phyloP scores from a whole-genome alignment of 2,888 invertebrate genomes.

The Apocheima hispidaria region DNA sequence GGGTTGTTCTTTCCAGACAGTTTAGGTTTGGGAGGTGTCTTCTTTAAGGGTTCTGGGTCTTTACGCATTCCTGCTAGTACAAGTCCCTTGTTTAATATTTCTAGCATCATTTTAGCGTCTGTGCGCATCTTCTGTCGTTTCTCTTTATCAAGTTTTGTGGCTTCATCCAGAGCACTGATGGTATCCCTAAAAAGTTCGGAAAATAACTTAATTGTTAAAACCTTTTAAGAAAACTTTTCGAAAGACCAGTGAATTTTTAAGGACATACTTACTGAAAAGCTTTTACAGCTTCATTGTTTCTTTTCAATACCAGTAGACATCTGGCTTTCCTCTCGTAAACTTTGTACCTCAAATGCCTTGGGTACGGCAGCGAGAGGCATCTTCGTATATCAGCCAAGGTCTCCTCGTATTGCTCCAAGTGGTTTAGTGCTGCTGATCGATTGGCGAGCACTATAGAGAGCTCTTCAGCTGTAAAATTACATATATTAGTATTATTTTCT shows the following conservation, averaged over 20 bases:
- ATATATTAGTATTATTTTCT: background rate
- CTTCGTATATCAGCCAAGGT: constrained; percentile 90
- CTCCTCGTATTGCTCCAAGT: constrained; percentile 88
- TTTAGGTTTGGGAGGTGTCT: constrained; percentile 71
- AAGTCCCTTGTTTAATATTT: constrained; percentile 88
- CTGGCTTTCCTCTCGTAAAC: constrained; percentile 91
- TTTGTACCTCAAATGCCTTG: constrained; percentile 90
- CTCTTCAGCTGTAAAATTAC: constrained; percentile 81
- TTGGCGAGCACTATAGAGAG: constrained; percentile 91
- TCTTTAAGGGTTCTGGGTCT: constrained; percentile 70
- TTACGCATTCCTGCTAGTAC: constrained; percentile 75
- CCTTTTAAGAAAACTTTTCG: background rate
- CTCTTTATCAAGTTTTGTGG: constrained; percentile 86
- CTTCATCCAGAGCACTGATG: constrained; percentile 88
- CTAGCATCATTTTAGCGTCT: constrained; percentile 90
- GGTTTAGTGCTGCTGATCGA: constrained; percentile 92
- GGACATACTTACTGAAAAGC: constrained; percentile 85
- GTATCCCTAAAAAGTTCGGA: constrained; percentile 83
- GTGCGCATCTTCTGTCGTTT: constrained; percentile 87
- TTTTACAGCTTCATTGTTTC: constrained; percentile 87
- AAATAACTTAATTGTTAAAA: background rate
- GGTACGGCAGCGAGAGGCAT: constrained; percentile 89
- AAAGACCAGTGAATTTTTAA: background rate
- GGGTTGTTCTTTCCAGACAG: constrained; percentile 74
- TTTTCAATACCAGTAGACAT: constrained; percentile 89